Percentiles rank a stretch among this genome's conserved stretches.
These are phyloP conservation scores for Bothrops jararaca DNA, from an alignment of 2,113 vertebrate genomes.

Conservation along the genomic window DNA sequence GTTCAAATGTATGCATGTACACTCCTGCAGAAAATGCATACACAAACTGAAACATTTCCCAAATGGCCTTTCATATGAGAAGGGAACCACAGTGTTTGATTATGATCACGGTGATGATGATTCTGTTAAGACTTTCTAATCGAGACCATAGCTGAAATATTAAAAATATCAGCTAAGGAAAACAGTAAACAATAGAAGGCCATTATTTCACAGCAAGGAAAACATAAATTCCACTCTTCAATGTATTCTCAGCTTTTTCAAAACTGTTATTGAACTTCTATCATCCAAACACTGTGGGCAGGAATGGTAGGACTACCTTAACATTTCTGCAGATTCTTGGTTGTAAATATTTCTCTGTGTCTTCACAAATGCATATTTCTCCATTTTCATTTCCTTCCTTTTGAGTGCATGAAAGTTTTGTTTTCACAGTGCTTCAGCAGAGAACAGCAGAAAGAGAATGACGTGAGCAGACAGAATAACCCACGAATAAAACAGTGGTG, in stretches of 20 bases:
- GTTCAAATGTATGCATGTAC: not conserved
- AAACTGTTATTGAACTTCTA: not conserved
- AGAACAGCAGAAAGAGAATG: conserved; percentile 62
- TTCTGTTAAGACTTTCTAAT: not conserved
- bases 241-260: not conserved
- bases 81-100: not conserved
- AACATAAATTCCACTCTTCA: not conserved
- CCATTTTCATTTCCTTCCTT: conserved; percentile 38
- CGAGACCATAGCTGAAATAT: not conserved
- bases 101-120: not conserved
- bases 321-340: not conserved
- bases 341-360: not conserved
- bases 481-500: conserved; percentile 58
- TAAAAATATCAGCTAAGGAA: not conserved
- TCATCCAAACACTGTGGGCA: not conserved
- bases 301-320: not conserved
- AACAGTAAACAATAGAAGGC: not conserved
- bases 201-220: not conserved
- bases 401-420: conserved; percentile 50
- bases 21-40: conserved; percentile 20
- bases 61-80: conserved; percentile 20
- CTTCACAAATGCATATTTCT: conserved; percentile 32
- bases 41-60: not conserved
- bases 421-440: conserved; percentile 56
- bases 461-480: conserved; percentile 67